A percentile compares a stretch with the other conserved stretches of the same genome.
Conservation (phyloP, 1,140 invertebrate genomes). For the Wasmannia auropunctata region DNA sequence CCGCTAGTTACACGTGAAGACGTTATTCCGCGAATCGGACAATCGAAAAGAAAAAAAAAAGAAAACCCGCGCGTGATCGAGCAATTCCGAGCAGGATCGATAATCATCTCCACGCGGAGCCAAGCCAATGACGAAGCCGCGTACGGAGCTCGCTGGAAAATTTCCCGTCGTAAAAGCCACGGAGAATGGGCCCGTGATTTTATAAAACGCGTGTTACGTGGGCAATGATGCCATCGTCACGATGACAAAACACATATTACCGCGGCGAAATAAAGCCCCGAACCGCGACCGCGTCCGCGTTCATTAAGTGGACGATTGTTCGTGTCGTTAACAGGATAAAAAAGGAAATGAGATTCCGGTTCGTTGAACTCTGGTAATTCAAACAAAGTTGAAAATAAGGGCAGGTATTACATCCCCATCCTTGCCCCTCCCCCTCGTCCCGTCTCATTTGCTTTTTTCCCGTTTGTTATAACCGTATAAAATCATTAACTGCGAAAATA, state of each 20-base stretch:
- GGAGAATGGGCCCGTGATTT: conserved; percentile 48
- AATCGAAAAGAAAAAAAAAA: too few species aligned
- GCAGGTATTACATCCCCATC: not conserved
- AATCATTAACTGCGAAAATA: not conserved
- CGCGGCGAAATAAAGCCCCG: not conserved
- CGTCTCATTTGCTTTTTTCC: too few species aligned
- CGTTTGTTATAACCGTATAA: not conserved
- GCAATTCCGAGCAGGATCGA: conserved; percentile 37
- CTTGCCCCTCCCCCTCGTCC: not conserved
- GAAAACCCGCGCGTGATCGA: conserved; percentile 36
- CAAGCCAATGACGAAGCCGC: conserved; percentile 40
- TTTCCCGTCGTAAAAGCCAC: conserved; percentile 37
- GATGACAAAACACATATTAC: conserved; percentile 45
- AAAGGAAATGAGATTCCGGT: not conserved
- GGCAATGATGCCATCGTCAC: conserved; percentile 34
- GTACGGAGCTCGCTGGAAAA: conserved; percentile 27
- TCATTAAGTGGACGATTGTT: conserved; percentile 44
- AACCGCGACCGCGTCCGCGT: conserved; percentile 16
- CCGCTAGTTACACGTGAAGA: conserved; percentile 9
- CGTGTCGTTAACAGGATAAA: conserved; percentile 17
- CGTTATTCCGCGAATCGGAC: not conserved
- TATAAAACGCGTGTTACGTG: conserved; percentile 46
- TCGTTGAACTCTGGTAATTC: not conserved
- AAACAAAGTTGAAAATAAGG: not conserved
- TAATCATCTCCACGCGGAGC: conserved; percentile 47